These are phyloP conservation scores for Steinernema khuongi DNA, from an alignment of 1,140 invertebrate genomes.

Conservation along the genomic window DNA sequence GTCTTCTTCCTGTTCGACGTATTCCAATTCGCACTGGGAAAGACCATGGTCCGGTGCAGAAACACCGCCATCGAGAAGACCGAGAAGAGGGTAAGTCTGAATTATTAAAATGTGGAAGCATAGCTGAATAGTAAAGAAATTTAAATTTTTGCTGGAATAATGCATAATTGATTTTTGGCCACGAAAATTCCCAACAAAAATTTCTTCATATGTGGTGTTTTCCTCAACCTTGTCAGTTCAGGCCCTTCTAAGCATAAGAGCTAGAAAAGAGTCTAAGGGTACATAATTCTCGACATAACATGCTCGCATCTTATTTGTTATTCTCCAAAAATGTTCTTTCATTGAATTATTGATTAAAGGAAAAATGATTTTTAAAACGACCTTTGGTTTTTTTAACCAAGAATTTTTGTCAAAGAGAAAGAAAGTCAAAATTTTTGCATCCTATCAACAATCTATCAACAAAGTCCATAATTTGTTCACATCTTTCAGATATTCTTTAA, in stretches of 20 bases:
- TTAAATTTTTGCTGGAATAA: too few relatives aligned
- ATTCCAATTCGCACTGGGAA: slow-evolving; percentile 62
- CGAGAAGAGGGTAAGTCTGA: slow-evolving; percentile 54
- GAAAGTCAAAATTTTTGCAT: too few relatives aligned
- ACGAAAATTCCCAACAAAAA: too few relatives aligned
- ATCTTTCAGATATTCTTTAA: neutral
- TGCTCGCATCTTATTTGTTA: neutral
- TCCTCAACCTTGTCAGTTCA: too few relatives aligned
- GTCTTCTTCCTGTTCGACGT: slow-evolving; percentile 68
- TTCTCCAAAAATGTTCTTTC: neutral
- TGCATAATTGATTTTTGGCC: too few relatives aligned
- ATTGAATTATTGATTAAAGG: neutral
- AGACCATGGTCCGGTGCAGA: slow-evolving; percentile 58
- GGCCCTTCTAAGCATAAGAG: too few relatives aligned
- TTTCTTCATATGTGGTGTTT: too few relatives aligned
- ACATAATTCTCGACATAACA: too few relatives aligned
- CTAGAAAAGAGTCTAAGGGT: too few relatives aligned
- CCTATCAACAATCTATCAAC: too few relatives aligned
- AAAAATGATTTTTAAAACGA: neutral
- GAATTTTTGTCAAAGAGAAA: too few relatives aligned
- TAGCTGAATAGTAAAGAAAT: neutral
- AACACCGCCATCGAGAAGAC: slow-evolving; percentile 59
- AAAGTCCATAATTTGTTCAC: too few relatives aligned
- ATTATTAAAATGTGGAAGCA: neutral
- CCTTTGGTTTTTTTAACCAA: neutral